Base-by-base conservation (phyloP, 2,797 vertebrate genomes). In the Lepilemur ruficaudatus region DNA sequence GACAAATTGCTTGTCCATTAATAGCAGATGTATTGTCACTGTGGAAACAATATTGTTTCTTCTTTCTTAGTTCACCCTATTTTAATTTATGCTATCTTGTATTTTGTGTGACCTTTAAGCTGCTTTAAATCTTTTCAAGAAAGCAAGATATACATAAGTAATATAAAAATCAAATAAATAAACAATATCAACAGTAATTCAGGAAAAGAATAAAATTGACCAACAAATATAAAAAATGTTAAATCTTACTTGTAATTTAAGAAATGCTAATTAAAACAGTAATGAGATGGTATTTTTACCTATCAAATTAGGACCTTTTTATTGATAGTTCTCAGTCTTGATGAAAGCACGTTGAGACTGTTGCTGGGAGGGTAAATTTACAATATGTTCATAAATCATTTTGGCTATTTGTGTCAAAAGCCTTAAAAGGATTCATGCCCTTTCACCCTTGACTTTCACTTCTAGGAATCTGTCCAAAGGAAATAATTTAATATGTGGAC, bases 371-470 rank as follows among this genome's bases (percentile, higher is more conserved):
- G 12, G 0, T 17, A 89, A 83, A 13, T 70, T 84, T 87, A 61
- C 28, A 7, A 23, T 52, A 35, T 46, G 18, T 35, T 89, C 72
- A 80, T 69, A 92, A 96, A 88, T 93, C 46, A 61, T 4, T 78
- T n/a, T 65, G 41, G 15, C 5, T 50, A 75, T 91, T 97, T 91
- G 73, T 82, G 59, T 70, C 61, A 78, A 95, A 35, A 95, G 48
- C 17, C 32, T 95, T 95, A 86, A 97, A 93, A 89, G 78, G 17
- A n/a, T 85, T 89, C 52, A 73, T 88, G 63, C 25, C 70, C 83
- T 93, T 88, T 96, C 52, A 67, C 50, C 73, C 63, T 95, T 94
- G 38, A 86, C 61, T 90, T 93, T 38, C 80, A 93, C n/a, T 84
- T 95, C 78, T 94, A 95, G 41, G 72, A 92, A 82, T 90, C 41